Evolutionary conservation across 2,888 invertebrate genomes (phyloP), one percentile per base, ranked within the genome.

Genomic region (Mythimna lalbum): DNA sequence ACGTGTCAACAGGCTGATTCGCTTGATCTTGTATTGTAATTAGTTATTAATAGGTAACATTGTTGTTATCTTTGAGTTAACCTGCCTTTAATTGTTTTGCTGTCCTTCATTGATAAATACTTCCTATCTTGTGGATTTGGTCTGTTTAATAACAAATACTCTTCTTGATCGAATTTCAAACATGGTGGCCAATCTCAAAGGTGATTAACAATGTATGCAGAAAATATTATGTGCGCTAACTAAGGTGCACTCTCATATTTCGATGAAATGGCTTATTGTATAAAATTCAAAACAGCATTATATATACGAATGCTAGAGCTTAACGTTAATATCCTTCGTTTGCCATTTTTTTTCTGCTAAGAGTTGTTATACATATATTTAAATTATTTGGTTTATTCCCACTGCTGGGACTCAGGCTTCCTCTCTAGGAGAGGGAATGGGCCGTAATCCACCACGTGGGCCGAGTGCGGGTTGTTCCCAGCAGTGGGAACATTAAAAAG

Each of bases 1-100:
- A 52, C 47, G 69, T 47, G 75, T 47, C 39, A 55, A 39, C 27
- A 14, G 31, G 31, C 14, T 76, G 62, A 19, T 33, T 76, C 57
- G 5, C 14, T 62, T 69, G 14, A 14, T 49, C 39, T 31, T 43
- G 49, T 73, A 47, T 61, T 33, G 7, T 47, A 19, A 19, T 74
- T 31, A 33, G 14, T 52, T n/a, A 50, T 21, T 21, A 33, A 21
- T 27, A 33, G 33, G 33, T 33, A 36, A 27, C 10, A 27, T 33
- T 31, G 31, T 52, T 47, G 27, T 14, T 31, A 39, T 61, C 9
- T 65, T 19, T 27, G 33, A 31, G 33, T 19, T 62, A 27, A 61
- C 6, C 19, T 50, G 14, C 12, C 14, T 21, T 56, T n/a, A n/a
- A 60, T 60, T 36, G 49, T 57, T 21, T 52, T 33, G n/a, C 0